Evolutionary conservation across 2,113 vertebrate species (phyloP), one percentile per base, ranked within the genome.

Genomic region (Apus apus): DNA sequence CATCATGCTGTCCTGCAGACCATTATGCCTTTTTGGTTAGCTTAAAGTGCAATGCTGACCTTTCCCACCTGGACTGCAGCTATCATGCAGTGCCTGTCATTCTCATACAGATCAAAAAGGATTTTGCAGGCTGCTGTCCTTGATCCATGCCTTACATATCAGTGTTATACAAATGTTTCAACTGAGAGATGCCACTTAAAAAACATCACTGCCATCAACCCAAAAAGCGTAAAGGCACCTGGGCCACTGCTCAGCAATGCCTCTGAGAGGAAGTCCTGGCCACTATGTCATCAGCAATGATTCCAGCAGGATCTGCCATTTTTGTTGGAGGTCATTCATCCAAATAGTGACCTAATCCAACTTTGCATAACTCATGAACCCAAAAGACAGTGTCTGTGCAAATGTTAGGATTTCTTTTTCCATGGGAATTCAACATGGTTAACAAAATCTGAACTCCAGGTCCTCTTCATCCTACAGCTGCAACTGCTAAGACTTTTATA

Each of bases 391-490:
- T 11, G 29, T 6, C 34, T 20, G 56, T 64, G 62, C 62, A 90
- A 89, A 77, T 23, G 27, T 32, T 76, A 76, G 21, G 32, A 30
- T 54, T 91, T 87, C 38, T 87, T 89, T 86, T 92, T 71, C 36
- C 32, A 87, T 70, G 29, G 74, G 46, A 93, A 87, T 93, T 91
- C 48, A 23, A 75, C 2, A 2, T 50, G 38, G 16, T 78, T 94
- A 94, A 95, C 72, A 87, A 94, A 87, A 92, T 93, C 85, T 83
- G 40, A 66, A 36, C 74, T 75, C 50, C 73, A 85, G 71, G 86
- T 94, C 84, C 67, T 91, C 87, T 89, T 85, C 85, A 95, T 76
- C 57, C 90, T 82, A 68, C 70, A 92, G 76, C 77, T 90, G 82
- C 78, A 88, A 96, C 53, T 79, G 73, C 81, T 93, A 73, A 61